Base-by-base conservation (phyloP, 2,888 invertebrate genomes). In the Subacronicta megacephala region DNA sequence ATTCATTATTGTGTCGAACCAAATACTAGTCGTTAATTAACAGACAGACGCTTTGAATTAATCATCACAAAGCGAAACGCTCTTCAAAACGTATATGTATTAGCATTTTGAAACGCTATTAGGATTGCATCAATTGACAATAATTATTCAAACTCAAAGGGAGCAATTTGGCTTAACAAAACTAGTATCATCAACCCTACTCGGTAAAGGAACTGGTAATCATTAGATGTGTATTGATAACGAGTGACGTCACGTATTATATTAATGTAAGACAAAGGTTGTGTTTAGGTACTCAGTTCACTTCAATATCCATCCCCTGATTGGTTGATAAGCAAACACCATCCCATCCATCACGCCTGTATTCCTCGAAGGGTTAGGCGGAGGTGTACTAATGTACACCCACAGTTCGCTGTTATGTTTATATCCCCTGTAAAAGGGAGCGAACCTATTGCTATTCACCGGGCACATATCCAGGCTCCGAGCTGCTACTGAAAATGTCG, bases 61-160 rank as follows among this genome's bases (percentile, higher is more conserved):
- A 63, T 63, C 64, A 31, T 26, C 64, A 44, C 65, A 52, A 52
- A 55, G 65, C 49, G 52, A 70, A 70, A 37, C 3, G 43, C 65
- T 57, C 63, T 44, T 57, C 64, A 47, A 64, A 63, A 64, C 41
- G 49, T 43, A 54, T 35, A 26, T 15, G 26, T 45, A 66, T 66
- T 70, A 52, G 45, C 66, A 66, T 73, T 72, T 63, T 57, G 70
- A 63, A 60, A 57, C 41, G 47, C 51, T 53, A 63, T 59, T 55
- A 47, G 40, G 54, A 68, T 63, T 61, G 49, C 66, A 61, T 61
- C 56, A 71, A 73, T 56, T 52, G 43, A 33, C 43, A 49, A 52
- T 56, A 40, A 63, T 69, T 71, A 71, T 60, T 68, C 70, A 50
- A 52, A 68, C 56, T 63, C 69, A 70, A 72, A 68, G 63, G 45